A percentile compares a stretch with the other conserved stretches of the same genome.
These are phyloP conservation scores for Vespertilio murinus DNA, from an alignment of 2,797 vertebrate genomes.

Conservation along the genomic window DNA sequence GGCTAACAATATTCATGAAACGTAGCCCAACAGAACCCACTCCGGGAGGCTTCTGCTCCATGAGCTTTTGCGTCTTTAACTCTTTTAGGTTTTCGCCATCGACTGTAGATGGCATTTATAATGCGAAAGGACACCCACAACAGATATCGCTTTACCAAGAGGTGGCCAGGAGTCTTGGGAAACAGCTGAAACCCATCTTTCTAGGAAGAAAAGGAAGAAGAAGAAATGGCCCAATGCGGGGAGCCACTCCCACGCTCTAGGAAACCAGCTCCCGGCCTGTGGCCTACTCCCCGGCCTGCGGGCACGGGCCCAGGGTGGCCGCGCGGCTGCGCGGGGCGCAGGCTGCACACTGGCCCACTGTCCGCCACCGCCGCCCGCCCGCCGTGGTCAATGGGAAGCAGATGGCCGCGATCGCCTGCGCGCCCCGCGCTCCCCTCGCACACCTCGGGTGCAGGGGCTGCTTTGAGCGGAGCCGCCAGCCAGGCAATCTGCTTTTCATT, in stretches of 20 bases:
- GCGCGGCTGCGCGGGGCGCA: neutral
- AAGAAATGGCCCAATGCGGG: neutral
- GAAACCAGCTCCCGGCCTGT: conserved; percentile 43
- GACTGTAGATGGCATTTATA: neutral
- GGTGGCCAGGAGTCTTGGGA: conserved; percentile 43
- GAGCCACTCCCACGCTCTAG: conserved; percentile 64
- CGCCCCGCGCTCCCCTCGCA: neutral
- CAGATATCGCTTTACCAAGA: neutral
- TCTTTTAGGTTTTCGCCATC: neutral
- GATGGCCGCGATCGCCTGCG: conserved; percentile 26
- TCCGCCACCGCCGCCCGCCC: conserved; percentile 52
- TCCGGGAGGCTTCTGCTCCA: neutral
- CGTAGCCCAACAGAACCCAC: neutral
- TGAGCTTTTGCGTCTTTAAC: neutral
- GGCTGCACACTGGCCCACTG: conserved; percentile 73
- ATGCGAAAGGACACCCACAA: neutral
- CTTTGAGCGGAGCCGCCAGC: neutral
- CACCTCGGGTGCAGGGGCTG: conserved; percentile 27
- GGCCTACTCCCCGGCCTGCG: neutral
- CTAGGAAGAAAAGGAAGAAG: conserved; percentile 71
- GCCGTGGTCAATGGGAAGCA: conserved; percentile 74
- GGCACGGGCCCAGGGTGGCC: conserved; percentile 29
- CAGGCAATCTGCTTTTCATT: conserved; percentile 71
- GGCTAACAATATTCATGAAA: neutral
- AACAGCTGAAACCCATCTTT: conserved; percentile 74